These are phyloP conservation scores for Aegotheles bennettii DNA, from an alignment of 2,113 vertebrate genomes.

Conservation along the genomic window DNA sequence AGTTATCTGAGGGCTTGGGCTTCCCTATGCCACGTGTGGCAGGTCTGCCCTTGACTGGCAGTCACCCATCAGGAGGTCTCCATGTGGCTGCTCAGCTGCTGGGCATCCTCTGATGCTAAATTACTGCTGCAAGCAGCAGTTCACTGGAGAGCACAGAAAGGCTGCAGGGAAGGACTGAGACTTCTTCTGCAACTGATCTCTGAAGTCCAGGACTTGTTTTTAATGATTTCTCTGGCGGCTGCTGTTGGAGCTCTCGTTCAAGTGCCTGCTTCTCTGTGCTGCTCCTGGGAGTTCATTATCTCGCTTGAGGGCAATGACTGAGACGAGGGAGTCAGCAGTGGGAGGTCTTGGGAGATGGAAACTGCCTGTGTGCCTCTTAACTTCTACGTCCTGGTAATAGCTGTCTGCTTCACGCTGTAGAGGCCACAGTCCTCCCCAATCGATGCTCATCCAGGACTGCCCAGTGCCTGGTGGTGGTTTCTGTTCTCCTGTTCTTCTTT, in stretches of 20 bases:
- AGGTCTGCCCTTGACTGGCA: neutral
- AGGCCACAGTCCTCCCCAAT: rapidly evolving
- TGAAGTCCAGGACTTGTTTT: neutral
- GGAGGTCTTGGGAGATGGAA: neutral
- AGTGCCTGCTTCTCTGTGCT: neutral
- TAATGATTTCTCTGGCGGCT: neutral
- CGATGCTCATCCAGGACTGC: neutral
- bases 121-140: neutral
- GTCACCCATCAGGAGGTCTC: neutral
- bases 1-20: neutral
- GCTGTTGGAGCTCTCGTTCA: neutral
- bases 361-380: neutral
- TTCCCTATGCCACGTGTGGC: rapidly evolving
- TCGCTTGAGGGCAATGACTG: neutral
- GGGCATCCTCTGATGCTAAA: neutral
- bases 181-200: neutral
- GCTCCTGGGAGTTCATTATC: neutral
- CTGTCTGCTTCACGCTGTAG: rapidly evolving
- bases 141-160: neutral
- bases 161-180: neutral
- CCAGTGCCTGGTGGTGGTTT: too few relatives aligned
- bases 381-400: neutral
- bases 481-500: neutral
- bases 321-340: neutral
- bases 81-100: neutral